Conservation (phyloP, 2,113 vertebrate genomes). For the Astur gentilis region DNA sequence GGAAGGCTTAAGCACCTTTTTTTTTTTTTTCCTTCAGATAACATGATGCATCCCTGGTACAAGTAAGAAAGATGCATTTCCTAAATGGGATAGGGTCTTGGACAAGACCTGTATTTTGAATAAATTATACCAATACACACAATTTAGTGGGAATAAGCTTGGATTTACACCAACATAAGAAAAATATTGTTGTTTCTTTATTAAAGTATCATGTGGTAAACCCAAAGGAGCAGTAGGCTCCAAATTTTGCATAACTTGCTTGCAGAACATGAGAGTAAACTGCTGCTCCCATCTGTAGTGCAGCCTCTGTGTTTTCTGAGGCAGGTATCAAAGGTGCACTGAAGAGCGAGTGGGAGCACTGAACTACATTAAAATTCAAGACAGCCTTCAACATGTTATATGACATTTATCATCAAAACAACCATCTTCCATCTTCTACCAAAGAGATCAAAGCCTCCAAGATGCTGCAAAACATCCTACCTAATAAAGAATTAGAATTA, state of each 20-base stretch:
- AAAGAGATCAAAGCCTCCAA: neutral
- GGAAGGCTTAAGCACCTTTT: neutral
- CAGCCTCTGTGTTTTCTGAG: neutral
- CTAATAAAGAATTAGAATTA: neutral
- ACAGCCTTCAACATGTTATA: neutral
- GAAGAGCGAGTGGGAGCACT: neutral
- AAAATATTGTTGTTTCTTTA: neutral
- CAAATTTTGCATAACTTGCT: neutral
- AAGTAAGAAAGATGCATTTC: neutral
- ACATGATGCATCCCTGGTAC: fast-evolving
- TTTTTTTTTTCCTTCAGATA: neutral
- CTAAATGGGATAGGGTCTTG: neutral
- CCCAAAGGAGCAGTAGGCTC: neutral
- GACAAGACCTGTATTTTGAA: too few species aligned
- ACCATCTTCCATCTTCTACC: neutral
- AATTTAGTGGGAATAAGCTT: neutral
- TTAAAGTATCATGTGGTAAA: neutral
- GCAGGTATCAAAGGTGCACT: neutral
- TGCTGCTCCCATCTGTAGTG: neutral
- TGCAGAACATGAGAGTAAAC: neutral
- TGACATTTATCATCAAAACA: neutral
- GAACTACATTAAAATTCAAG: neutral
- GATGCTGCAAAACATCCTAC: neutral
- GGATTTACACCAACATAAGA: neutral
- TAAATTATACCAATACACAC: neutral